Base-by-base conservation (phyloP, 2,888 invertebrate genomes). In the Scaptomyza reducta region DNA sequence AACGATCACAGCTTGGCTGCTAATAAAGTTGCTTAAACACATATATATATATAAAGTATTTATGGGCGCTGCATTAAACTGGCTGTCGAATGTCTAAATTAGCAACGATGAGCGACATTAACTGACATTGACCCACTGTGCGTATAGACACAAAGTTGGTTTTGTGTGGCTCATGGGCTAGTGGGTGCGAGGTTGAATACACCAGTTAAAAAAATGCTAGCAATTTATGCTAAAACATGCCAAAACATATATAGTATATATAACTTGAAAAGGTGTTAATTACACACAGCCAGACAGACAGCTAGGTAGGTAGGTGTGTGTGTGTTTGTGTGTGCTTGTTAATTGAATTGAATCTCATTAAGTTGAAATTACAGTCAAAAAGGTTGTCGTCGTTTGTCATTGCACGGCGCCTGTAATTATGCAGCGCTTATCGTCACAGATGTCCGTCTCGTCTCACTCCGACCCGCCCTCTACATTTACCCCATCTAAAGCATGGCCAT, bases 291-390 rank as follows among this genome's bases (percentile, higher is more conserved):
- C 11, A 46, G 33, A 33, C 6, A 50, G 31, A 38, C 11, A 22
- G 4, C 18, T 10, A 55, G 31, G 41, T 13, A 22, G 4, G 22
- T 10, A 55, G 44, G 11, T 7, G 7, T 4, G 42, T 46, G 16
- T 46, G 33, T 49, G 14, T 5, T 5, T 11, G 47, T 42, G 0
- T 40, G 51, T 45, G 33, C 42, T 31, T 50, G 65, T 67, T 75
- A 86, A 82, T 86, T 86, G 74, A 83, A 86, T 75, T 76, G 71
- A 85, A 72, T 77, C 82, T 87, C 87, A 87, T 87, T 82, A 85
- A 85, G 83, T 70, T 85, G 82, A 77, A 72, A 86, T 86, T 86
- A 83, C 80, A 70, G 44, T 66, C 67, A 70, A 16, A 74, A 83
- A 70, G 59, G 61, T 60, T 67, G 74, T 60, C 51, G 68, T 64